phyloP scores from a whole-genome alignment of 2,113 vertebrate genomes.

The Burhinus oedicnemus region DNA sequence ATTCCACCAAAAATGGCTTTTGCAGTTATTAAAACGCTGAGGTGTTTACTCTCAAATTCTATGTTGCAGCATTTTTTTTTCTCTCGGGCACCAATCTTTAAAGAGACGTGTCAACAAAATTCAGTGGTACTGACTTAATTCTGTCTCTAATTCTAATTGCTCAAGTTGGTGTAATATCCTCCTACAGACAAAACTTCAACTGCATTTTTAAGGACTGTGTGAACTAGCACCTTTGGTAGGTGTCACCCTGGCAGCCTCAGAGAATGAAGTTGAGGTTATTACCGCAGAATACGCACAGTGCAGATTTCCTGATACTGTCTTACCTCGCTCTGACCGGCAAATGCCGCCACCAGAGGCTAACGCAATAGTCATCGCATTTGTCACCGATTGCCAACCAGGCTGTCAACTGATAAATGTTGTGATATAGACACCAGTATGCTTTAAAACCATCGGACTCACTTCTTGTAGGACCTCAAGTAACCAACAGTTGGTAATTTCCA shows the following conservation, averaged over 20 bases:
- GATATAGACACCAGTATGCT: not conserved
- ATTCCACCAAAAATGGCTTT: conserved; percentile 34
- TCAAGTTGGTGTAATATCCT: not conserved
- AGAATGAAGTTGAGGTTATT: not conserved
- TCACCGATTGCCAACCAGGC: not conserved
- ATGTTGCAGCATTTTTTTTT: not conserved
- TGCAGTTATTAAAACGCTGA: conserved; percentile 37
- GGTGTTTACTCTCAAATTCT: conserved; percentile 10
- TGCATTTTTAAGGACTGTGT: not conserved
- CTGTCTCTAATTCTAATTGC: not conserved
- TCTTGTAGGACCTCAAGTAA: not conserved
- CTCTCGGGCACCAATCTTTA: not conserved
- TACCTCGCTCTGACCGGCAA: not conserved
- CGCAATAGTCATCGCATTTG: not conserved
- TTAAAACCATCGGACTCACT: not conserved
- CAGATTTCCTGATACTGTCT: not conserved
- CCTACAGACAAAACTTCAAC: not conserved
- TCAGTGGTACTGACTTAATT: not conserved
- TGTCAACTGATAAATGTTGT: not conserved
- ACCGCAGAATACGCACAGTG: not conserved
- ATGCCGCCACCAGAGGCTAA: not conserved
- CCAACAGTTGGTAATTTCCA: not conserved
- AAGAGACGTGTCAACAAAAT: not conserved
- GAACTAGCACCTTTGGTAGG: not conserved
- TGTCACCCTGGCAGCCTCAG: not conserved